Percentiles rank a stretch among this genome's conserved stretches.
Evolutionary conservation across 2,797 vertebrate genomes (phyloP).

Genomic region (Garrulus glandarius): DNA sequence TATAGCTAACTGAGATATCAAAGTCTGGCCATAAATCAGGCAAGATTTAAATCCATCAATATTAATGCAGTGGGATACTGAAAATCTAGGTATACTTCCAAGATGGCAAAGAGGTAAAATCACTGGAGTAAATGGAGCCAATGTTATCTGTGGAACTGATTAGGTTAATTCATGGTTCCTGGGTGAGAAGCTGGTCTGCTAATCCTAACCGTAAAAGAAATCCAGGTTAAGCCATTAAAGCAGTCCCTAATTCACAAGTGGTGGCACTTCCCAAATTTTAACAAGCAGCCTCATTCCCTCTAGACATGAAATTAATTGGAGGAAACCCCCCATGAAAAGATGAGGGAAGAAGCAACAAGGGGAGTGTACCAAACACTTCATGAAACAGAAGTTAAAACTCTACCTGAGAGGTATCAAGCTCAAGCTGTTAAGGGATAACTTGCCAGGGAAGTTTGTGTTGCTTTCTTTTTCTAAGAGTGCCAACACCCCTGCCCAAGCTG

Average conservation of each 20-base stretch:
- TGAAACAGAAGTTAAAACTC: neutral
- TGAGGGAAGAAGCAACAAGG: neutral
- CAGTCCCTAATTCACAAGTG: neutral
- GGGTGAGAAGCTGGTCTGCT: neutral
- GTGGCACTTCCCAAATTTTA: neutral
- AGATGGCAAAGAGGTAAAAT: neutral
- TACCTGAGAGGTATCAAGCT: neutral
- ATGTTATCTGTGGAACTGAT: neutral
- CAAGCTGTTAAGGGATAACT: neutral
- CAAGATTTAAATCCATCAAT: neutral
- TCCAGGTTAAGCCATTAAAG: neutral
- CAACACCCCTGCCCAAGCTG: neutral
- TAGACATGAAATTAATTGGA: neutral
- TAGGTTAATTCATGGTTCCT: neutral
- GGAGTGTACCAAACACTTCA: neutral
- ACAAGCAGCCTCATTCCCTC: neutral
- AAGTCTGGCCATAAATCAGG: neutral
- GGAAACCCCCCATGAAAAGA: neutral
- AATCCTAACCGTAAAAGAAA: neutral
- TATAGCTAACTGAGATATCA: neutral
- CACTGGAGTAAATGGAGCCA: neutral
- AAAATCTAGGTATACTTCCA: neutral
- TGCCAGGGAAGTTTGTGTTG: neutral
- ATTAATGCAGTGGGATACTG: neutral
- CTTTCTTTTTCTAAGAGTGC: neutral